Conservation (phyloP, 2,113 vertebrate genomes). For the Cyanoramphus novaezelandiae region DNA sequence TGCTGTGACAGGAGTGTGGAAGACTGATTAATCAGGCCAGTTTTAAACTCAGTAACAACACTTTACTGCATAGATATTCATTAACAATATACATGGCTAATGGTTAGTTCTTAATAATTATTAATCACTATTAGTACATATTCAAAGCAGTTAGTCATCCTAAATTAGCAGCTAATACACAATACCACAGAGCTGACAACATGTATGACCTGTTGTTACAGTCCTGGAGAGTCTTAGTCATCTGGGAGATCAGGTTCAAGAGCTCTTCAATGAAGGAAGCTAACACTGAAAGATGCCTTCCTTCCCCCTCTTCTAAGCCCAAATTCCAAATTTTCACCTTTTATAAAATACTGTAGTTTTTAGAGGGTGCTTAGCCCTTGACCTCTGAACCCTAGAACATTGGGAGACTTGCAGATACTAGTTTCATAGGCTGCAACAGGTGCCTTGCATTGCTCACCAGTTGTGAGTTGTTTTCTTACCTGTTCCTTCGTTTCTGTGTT, state of each 20-base stretch:
- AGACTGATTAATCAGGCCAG: not conserved
- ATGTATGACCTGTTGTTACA: not conserved
- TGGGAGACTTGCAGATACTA: not conserved
- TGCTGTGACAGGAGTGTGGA: fast-evolving
- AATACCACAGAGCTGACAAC: not conserved
- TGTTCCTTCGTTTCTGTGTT: not conserved
- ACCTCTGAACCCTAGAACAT: not conserved
- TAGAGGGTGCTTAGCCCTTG: not conserved
- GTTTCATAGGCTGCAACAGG: not conserved
- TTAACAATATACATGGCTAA: not conserved
- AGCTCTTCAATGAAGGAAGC: not conserved
- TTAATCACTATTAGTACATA: not conserved
- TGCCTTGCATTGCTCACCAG: not conserved
- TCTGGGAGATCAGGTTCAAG: not conserved
- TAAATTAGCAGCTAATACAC: not conserved
- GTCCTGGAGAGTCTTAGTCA: not conserved
- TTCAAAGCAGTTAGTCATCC: not conserved
- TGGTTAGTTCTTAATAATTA: not conserved
- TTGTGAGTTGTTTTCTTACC: not conserved
- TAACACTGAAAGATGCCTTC: not conserved
- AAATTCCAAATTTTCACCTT: not conserved
- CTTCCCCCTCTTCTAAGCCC: not conserved
- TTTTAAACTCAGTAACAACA: slow-evolving; percentile 19
- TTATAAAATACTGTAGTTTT: not conserved
- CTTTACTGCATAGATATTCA: slow-evolving; percentile 42